Evolutionary conservation across 2,113 vertebrate genomes (phyloP), one percentile per base, ranked within the genome.

Genomic region (Emydura subglobosa): DNA sequence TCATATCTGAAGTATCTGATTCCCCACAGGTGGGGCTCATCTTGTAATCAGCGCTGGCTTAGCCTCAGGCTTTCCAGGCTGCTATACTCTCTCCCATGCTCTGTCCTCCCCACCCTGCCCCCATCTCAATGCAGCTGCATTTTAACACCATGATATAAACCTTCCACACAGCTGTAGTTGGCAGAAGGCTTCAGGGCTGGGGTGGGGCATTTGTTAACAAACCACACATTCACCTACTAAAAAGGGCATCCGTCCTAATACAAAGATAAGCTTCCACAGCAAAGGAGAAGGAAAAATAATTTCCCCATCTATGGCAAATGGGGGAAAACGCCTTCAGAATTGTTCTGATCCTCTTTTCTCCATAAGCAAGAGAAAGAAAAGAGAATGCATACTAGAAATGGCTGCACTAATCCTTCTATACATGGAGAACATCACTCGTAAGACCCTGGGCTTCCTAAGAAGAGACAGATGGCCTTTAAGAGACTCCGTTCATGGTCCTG

Each of bases 221-320:
- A 25, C 4, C 13, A 2, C 12, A 54, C 21, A 34, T 4, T 25
- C 74, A 7, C 13, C 24, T 27, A 6, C 1, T 0, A 12, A 47
- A 82, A 3, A 1, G 31, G 79, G 4, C 0, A 5, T 1, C 1
- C 1, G 1, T 85, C 14, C 44, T 57, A 53, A 47, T 0, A 12
- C 9, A 55, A 42, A 53, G 79, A 65, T 1, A 0, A 12, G 65
- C 78, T 27, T 24, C 31, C 79, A 5, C 53, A 19, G 44, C 5
- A 42, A 50, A 22, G 49, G 27, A 17, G 10, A 6, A 76, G 25
- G 57, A 72, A n/a, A 27, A 44, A 0, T 57, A 54, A 79, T n/a
- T 80, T 19, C 8, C 61, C 61, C 44, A 31, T 42, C 21, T 1
- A 34, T 25, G n/a, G 9, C 80, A 42, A 55, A 13, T 79, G 54